phyloP scores from a whole-genome alignment of 2,888 invertebrate species.

The Limnephilus lunatus region DNA sequence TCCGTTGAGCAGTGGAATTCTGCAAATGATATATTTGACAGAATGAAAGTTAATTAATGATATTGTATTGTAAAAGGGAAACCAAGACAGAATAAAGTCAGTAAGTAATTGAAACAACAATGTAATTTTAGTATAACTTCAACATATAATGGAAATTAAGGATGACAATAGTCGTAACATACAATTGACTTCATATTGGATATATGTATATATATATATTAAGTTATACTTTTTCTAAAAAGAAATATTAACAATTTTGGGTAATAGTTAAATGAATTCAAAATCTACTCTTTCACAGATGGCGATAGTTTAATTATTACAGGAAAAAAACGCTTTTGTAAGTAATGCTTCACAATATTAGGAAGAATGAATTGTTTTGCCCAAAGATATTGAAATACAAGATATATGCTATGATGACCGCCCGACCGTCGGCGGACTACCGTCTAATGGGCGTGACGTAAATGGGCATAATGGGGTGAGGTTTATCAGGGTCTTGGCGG shows the following conservation, averaged over 20 bases:
- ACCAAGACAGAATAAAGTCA: background rate
- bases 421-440: too few species aligned
- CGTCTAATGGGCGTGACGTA: too few species aligned
- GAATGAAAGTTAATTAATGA: background rate
- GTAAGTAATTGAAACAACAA: conserved; percentile 41
- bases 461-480: too few species aligned
- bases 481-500: too few species aligned
- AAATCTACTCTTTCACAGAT: too few species aligned
- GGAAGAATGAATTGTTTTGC: too few species aligned
- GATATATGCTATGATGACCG: too few species aligned
- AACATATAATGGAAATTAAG: conserved; percentile 9
- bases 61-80: background rate
- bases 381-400: too few species aligned
- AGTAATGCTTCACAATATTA: too few species aligned
- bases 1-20: background rate
- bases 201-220: background rate
- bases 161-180: conserved; percentile 18
- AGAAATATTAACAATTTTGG: conserved; percentile 33
- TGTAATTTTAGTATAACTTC: conserved; percentile 42
- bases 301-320: too few species aligned
- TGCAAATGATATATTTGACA: background rate
- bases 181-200: conserved; percentile 35
- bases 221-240: background rate
- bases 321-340: too few species aligned
- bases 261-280: too few species aligned